phyloP scores from a whole-genome alignment of 2,888 invertebrate genomes.

The Kryphioiulus occultus region DNA sequence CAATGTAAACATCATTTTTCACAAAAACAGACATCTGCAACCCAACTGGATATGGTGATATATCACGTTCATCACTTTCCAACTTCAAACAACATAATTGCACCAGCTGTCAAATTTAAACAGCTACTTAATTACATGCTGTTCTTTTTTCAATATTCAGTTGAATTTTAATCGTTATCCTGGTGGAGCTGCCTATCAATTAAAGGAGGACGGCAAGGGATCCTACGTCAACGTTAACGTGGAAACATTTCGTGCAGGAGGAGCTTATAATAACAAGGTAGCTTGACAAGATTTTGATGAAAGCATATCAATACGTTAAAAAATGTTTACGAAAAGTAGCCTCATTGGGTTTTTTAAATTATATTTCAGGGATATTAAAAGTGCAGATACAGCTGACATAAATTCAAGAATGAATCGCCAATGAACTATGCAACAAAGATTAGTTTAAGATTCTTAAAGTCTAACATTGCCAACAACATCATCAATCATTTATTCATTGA shows the following conservation, averaged over 20 bases:
- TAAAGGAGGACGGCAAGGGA: conserved; percentile 51
- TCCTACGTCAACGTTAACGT: conserved; percentile 52
- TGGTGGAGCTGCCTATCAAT: conserved; percentile 51
- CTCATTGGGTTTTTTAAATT: neutral
- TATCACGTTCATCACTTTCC: neutral
- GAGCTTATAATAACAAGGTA: conserved; percentile 48
- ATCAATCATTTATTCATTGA: neutral
- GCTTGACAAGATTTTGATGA: neutral
- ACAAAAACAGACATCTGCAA: neutral
- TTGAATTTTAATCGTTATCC: conserved; percentile 51
- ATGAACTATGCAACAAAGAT: neutral
- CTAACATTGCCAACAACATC: neutral
- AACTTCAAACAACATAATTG: neutral
- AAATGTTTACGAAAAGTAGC: neutral
- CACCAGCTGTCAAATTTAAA: neutral
- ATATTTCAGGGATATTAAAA: neutral
- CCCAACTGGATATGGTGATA: neutral
- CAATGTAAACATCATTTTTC: neutral
- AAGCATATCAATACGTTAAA: neutral
- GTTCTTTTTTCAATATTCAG: conserved; percentile 37
- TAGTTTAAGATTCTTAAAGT: neutral
- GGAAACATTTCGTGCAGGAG: conserved; percentile 51
- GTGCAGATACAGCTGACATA: neutral
- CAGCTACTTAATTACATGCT: neutral
- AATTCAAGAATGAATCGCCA: neutral